Evolutionary conservation across 2,113 vertebrate species (phyloP).

Genomic region (Dipodomys spectabilis): DNA sequence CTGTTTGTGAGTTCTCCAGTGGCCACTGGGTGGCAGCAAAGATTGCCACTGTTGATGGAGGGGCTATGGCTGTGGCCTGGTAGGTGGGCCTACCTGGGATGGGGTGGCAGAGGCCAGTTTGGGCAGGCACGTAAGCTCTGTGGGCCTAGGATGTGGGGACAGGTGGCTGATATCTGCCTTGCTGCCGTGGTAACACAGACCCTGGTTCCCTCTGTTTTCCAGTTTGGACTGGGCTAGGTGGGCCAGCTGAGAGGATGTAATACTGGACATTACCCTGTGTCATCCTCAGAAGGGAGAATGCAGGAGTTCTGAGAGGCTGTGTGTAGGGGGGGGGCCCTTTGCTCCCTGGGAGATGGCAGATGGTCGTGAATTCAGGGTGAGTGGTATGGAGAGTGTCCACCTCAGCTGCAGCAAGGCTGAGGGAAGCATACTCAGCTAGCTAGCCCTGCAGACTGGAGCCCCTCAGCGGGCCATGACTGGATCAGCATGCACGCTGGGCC

Average conservation of each 20-base stretch:
- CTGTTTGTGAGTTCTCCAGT: accelerated
- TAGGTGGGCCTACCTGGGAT: background rate
- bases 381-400: background rate
- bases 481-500: too few relatives aligned
- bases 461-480: too few relatives aligned
- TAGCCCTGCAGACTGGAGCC: too few relatives aligned
- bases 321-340: background rate
- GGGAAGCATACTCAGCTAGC: too few relatives aligned
- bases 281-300: background rate
- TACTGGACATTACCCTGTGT: too few relatives aligned
- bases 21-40: conserved; percentile 78
- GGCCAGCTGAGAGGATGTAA: too few relatives aligned
- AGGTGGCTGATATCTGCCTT: too few relatives aligned
- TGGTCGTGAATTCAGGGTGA: background rate
- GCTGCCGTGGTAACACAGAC: background rate
- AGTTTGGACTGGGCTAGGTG: background rate
- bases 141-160: background rate
- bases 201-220: background rate
- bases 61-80: accelerated
- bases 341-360: background rate
- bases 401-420: too few relatives aligned
- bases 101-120: background rate
- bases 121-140: too few relatives aligned
- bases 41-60: background rate
- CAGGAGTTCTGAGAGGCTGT: accelerated